Evolutionary conservation across 2,888 invertebrate genomes (phyloP).

Genomic region (Caenorhabditis becei): DNA sequence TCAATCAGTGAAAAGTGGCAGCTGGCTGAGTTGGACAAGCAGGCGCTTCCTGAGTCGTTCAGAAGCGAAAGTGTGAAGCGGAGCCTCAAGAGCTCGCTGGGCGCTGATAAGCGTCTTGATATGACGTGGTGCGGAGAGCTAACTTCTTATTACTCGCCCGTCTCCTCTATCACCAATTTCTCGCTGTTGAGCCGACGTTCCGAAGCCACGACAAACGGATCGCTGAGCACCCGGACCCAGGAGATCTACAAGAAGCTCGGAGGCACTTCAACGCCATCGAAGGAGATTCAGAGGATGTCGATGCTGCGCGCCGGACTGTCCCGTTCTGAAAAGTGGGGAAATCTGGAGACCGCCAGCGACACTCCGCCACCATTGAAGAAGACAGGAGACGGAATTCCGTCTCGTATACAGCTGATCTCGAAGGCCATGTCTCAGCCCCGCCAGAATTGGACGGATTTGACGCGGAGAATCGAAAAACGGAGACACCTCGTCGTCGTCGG

Average conservation of each 20-base stretch:
- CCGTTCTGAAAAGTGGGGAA: slow-evolving; percentile 50
- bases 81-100: slow-evolving; percentile 13
- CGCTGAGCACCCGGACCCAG: slow-evolving; percentile 56
- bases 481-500: slow-evolving; percentile 25
- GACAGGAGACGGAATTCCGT: slow-evolving; percentile 52
- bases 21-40: slow-evolving; percentile 50
- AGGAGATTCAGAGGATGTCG: slow-evolving; percentile 55
- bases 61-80: slow-evolving; percentile 47
- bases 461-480: slow-evolving; percentile 38
- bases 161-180: slow-evolving; percentile 53
- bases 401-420: slow-evolving; percentile 58
- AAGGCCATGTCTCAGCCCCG: too few relatives aligned
- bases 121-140: slow-evolving; percentile 56
- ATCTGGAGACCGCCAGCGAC: too few relatives aligned
- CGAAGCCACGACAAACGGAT: slow-evolving; percentile 43
- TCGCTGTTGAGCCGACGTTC: slow-evolving; percentile 50
- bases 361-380: slow-evolving; percentile 56
- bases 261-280: slow-evolving; percentile 45
- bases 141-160: slow-evolving; percentile 51
- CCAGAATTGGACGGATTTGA: slow-evolving; percentile 63
- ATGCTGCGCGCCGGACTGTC: slow-evolving; percentile 48
- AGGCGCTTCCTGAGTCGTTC: slow-evolving; percentile 46
- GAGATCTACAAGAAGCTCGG: slow-evolving; percentile 49
- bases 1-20: too few relatives aligned
- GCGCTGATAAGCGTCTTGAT: slow-evolving; percentile 16